Evolutionary conservation across 2,797 vertebrate species (phyloP), one percentile per base, ranked within the genome.

Genomic region (Mycteria americana): DNA sequence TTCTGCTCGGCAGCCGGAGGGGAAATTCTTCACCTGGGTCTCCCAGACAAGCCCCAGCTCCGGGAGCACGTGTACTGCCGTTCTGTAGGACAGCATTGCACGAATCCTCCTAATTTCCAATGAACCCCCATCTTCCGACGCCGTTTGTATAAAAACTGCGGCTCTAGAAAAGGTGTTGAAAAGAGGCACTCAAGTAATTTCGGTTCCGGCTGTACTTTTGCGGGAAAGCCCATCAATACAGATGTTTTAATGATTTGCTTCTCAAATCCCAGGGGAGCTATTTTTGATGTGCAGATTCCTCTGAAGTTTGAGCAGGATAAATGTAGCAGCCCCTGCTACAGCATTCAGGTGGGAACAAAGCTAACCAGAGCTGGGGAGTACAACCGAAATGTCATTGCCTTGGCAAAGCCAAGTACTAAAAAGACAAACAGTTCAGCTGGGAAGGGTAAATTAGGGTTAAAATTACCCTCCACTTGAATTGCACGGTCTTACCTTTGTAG

Each of bases 21-120:
- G 19, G 24, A 85, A 57, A 39, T 10, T 22, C 51, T n/a, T 56
- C 50, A 5, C 50, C n/a, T 33, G 9, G 48, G 39, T n/a, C 65
- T 48, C 41, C 59, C 30, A 39, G 48, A 18, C 18, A 6, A 56
- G 59, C 69, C 41, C 57, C 27, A 13, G 50, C 28, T 28, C 69
- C 2, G 24, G 41, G 43, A 75, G 51, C 16, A n/a, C 6, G 1
- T 6, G 59, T 10, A 0, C 70, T n/a, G 70, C 82, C 2, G 4
- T 45, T n/a, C n/a, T 6, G 6, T 18, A 28, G 70, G 43, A 41
- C 2, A n/a, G 30, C 82, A 13, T 11, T 13, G 28, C 41, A 10
- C 9, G 7, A 48, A 13, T n/a, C 28, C 46, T 25, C 48, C n/a
- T 14, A 1, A n/a, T 33, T 57, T 24, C 60, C 70, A n/a, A 12